phyloP scores from a whole-genome alignment of 2,797 vertebrate species.

The Scomberomorus guttatus region DNA sequence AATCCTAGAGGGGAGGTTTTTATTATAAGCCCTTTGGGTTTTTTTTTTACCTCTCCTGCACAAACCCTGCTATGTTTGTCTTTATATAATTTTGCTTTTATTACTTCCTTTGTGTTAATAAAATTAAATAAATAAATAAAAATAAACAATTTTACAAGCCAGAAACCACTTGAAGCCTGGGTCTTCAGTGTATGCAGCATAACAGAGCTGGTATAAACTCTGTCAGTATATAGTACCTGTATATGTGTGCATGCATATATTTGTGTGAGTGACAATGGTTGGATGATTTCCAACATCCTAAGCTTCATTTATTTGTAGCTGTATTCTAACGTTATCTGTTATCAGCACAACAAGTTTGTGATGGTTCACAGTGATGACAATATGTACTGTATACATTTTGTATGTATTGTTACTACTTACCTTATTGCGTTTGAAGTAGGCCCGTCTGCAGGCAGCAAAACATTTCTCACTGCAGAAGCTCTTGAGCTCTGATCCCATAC shows the following conservation, averaged over 20 bases:
- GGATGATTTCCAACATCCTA: background rate
- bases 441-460: slow-evolving; percentile 96
- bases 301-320: too few species aligned
- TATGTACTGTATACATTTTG: background rate
- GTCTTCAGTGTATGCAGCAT: slow-evolving; percentile 12
- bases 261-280: background rate
- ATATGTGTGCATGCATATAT: background rate
- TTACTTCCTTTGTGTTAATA: too few species aligned
- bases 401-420: slow-evolving; percentile 78
- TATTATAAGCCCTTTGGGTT: too few species aligned
- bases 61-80: too few species aligned
- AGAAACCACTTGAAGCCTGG: slow-evolving; percentile 47
- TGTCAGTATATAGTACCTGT: background rate
- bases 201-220: slow-evolving; percentile 23
- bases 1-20: too few species aligned
- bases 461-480: slow-evolving; percentile 99
- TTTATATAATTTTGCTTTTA: too few species aligned
- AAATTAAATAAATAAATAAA: too few species aligned
- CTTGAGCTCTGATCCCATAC: slow-evolving; percentile 98
- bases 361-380: background rate
- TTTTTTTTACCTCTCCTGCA: too few species aligned
- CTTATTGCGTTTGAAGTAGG: slow-evolving; percentile 99
- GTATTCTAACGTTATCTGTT: too few species aligned
- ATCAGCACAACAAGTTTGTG: background rate
- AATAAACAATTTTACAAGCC: slow-evolving; percentile 49